These are phyloP conservation scores for Gadus macrocephalus DNA, from an alignment of 2,113 vertebrate species.

Conservation along the genomic window DNA sequence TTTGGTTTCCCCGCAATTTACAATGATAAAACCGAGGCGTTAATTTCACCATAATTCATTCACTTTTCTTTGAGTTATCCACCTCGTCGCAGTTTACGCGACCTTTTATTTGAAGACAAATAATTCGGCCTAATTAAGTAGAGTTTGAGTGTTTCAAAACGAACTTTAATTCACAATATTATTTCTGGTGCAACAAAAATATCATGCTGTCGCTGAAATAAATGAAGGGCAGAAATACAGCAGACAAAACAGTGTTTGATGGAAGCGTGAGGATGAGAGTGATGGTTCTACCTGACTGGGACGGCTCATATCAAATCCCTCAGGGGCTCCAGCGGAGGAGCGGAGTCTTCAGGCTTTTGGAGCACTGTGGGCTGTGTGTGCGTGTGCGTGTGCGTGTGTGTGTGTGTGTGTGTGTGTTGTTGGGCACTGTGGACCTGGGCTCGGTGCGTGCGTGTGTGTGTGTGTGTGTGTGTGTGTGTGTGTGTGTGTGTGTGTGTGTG, in stretches of 20 bases:
- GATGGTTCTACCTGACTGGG: slow-evolving; percentile 67
- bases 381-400: slow-evolving; percentile 21
- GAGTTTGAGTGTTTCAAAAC: slow-evolving; percentile 30
- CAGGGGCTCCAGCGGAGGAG: slow-evolving; percentile 48
- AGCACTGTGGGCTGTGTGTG: slow-evolving; percentile 1
- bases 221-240: background rate
- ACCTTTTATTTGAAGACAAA: background rate
- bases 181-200: background rate
- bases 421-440: background rate
- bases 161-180: background rate
- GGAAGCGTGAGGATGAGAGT: slow-evolving; percentile 33
- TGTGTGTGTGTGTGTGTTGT: slow-evolving; percentile 24
- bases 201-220: background rate
- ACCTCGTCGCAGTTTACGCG: no score
- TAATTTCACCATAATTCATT: no score
- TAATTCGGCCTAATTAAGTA: background rate
- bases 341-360: slow-evolving; percentile 50
- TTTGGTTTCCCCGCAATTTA: no score
- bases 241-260: slow-evolving; percentile 7
- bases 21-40: no score
- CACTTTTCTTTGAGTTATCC: no score
- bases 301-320: slow-evolving; percentile 65
- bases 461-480: background rate
- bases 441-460: background rate
- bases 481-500: slow-evolving; percentile 11